These are phyloP conservation scores for Drosophila kurseongensis DNA, from an alignment of 1,140 invertebrate genomes.

Conservation along the genomic window DNA sequence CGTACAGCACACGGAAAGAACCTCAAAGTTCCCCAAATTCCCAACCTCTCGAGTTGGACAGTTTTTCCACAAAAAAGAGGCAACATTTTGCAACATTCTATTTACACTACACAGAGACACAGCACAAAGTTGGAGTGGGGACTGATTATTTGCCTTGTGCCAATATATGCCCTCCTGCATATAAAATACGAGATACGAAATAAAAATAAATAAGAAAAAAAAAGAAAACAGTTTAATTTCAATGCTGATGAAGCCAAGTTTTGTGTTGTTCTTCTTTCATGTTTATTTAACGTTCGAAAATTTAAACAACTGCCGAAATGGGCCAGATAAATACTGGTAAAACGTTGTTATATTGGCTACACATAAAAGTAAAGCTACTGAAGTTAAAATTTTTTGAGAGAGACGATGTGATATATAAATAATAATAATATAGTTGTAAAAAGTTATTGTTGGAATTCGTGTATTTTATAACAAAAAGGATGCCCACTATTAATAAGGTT, in stretches of 20 bases:
- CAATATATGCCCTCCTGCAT: slow-evolving; percentile 56
- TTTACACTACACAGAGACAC: slow-evolving; percentile 42
- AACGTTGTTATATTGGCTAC: not conserved
- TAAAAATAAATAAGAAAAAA: slow-evolving; percentile 27
- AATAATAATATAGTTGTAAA: too few species aligned
- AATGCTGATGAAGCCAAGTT: slow-evolving; percentile 53
- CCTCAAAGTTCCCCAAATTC: slow-evolving; percentile 16
- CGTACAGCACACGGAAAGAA: slow-evolving; percentile 37
- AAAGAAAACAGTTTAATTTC: slow-evolving; percentile 35
- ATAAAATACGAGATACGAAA: slow-evolving; percentile 40
- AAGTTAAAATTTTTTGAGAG: too few species aligned
- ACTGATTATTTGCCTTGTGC: slow-evolving; percentile 54
- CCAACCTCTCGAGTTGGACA: slow-evolving; percentile 5
- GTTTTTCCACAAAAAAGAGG: slow-evolving; percentile 12
- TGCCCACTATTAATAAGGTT: too few species aligned
- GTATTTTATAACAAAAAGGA: too few species aligned
- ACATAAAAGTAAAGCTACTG: too few species aligned
- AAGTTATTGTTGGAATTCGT: too few species aligned
- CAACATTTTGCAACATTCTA: slow-evolving; percentile 46
- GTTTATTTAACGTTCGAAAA: slow-evolving; percentile 28
- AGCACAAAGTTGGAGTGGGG: slow-evolving; percentile 12
- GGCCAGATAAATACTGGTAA: slow-evolving; percentile 34
- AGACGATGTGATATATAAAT: too few species aligned
- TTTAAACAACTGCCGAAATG: slow-evolving; percentile 25
- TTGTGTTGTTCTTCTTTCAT: slow-evolving; percentile 15